Base-by-base conservation (phyloP, 2,888 invertebrate genomes). In the Cetonia aurata region DNA sequence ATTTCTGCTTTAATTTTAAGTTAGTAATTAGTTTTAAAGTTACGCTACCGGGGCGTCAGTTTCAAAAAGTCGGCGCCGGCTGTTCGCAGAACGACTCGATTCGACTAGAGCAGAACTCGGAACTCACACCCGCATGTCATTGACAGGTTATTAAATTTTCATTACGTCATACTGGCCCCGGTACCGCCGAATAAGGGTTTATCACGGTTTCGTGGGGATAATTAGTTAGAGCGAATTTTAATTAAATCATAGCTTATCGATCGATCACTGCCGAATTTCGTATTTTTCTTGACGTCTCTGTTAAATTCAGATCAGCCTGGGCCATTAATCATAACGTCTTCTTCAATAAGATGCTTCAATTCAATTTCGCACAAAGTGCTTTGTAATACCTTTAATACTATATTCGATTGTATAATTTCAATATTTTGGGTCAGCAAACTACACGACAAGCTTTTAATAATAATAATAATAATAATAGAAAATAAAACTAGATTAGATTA, bases 11-110 rank as follows among this genome's bases (percentile, higher is more conserved):
- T 60, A 60, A 60, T 60, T 60, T 60, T 60, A 60, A 60, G 60
- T 60, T 60, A 48, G 60, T 60, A 60, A 60, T 60, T 60, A 60
- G 60, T 60, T 60, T 60, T 60, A 60, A 60, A 60, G 60, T 48
- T 60, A 13, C 46, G n/a, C 8, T 15, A 33, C 10, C 13, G 33
- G 48, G 33, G 44, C 55, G 44, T 67, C 55, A 46, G 60, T 60
- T 60, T 55, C 31, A 19, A 67, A 55, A 53, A 53, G 44, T 56
- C 42, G 15, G 33, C n/a, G 31, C 33, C 25, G 48, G 15, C 17
- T n/a, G 52, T 25, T 52, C 52, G 25, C 12, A 9, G 17, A 10
- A 10, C 52, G 48, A 50, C 50, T 19, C 25, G 53, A 15, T 33
- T 65, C 31, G 31, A 25, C 17, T 12, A 25, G 17, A 48, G 65